A percentile compares a stretch with the other conserved stretches of the same genome.
phyloP scores from a whole-genome alignment of 2,888 invertebrate species.

The Melieria picta region DNA sequence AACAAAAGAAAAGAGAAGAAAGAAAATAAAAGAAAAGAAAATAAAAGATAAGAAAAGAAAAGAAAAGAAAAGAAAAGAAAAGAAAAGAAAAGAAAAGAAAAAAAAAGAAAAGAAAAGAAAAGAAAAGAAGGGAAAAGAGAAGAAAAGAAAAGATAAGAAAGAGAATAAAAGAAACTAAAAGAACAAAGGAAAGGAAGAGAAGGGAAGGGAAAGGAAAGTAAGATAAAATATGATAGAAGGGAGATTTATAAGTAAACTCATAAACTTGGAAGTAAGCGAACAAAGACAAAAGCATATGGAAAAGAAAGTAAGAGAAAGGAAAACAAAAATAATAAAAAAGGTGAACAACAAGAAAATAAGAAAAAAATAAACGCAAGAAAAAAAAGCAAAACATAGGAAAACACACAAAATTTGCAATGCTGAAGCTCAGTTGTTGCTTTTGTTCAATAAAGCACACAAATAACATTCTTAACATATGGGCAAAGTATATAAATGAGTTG shows the following conservation, averaged over 20 bases:
- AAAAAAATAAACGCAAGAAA: background rate
- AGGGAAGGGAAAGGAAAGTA: too few species aligned
- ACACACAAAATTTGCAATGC: background rate
- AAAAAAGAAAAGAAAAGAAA: background rate
- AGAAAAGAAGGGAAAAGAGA: background rate
- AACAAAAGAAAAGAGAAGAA: background rate
- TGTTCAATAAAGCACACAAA: background rate
- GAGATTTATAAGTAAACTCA: background rate
- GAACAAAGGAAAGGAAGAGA: background rate
- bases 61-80: background rate
- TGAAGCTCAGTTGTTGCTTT: background rate
- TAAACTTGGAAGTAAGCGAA: background rate
- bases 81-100: too few species aligned
- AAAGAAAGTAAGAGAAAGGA: too few species aligned
- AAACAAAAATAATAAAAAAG: background rate
- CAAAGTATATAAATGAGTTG: conserved; percentile 15
- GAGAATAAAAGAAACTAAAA: background rate
- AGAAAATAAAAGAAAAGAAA: background rate
- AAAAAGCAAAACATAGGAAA: background rate
- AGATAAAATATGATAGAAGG: too few species aligned
- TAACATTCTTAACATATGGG: background rate
- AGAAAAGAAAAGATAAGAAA: background rate
- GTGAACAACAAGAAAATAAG: too few species aligned
- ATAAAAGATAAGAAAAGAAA: background rate
- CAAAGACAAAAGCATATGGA: background rate